These are phyloP conservation scores for Artemia sp. DNA, from an alignment of 2,888 invertebrate genomes.

Conservation along the genomic window DNA sequence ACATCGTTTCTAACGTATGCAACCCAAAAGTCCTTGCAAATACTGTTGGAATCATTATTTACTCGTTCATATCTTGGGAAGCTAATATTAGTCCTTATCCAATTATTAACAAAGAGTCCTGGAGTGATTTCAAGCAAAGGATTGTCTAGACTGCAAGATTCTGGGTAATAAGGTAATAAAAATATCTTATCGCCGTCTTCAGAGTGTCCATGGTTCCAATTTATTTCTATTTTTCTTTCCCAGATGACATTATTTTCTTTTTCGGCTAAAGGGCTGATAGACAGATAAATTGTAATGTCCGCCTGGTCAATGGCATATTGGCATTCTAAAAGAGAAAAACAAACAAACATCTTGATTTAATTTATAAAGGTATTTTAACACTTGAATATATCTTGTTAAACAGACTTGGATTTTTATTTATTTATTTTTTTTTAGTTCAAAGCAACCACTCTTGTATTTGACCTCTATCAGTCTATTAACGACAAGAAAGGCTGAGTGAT, in stretches of 20 bases:
- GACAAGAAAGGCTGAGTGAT: too few species aligned
- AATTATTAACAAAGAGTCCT: neutral
- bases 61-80: neutral
- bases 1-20: constrained; percentile 26
- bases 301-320: neutral
- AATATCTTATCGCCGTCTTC: constrained; percentile 16
- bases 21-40: constrained; percentile 30
- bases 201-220: constrained; percentile 18
- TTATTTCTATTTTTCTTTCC: constrained; percentile 21
- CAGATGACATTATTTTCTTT: constrained; percentile 12
- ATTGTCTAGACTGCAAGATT: neutral
- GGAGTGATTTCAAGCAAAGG: neutral
- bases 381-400: too few species aligned
- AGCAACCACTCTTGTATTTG: too few species aligned
- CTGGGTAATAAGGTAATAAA: constrained; percentile 16
- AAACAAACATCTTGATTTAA: too few species aligned
- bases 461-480: too few species aligned
- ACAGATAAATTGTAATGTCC: neutral
- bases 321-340: neutral
- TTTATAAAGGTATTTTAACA: too few species aligned
- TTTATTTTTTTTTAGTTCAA: too few species aligned
- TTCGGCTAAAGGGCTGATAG: constrained; percentile 17
- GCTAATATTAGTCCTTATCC: neutral
- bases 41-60: constrained; percentile 15
- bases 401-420: too few species aligned